These are phyloP conservation scores for Heteronetta atricapilla DNA, from an alignment of 2,113 vertebrate genomes.

Conservation along the genomic window DNA sequence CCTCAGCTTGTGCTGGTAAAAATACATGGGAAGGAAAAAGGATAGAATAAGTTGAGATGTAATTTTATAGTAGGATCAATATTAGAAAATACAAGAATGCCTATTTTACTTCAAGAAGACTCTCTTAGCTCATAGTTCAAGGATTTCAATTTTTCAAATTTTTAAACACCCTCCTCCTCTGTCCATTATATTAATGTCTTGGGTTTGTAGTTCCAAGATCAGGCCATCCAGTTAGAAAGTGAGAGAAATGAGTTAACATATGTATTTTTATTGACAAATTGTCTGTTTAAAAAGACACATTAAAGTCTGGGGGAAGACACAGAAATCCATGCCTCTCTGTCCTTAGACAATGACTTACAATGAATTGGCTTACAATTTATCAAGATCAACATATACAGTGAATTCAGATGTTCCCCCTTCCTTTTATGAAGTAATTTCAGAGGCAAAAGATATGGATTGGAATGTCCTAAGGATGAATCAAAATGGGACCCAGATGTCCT, in stretches of 20 bases:
- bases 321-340: not conserved
- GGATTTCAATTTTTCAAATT: not conserved
- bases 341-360: not conserved
- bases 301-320: not conserved
- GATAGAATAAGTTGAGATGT: not conserved
- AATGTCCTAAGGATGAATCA: not conserved
- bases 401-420: not conserved
- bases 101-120: not conserved
- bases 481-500: not conserved
- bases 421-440: not conserved
- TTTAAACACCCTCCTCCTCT: not conserved
- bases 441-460: not conserved
- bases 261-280: not conserved
- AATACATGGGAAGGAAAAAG: not conserved
- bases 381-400: not conserved
- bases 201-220: not conserved
- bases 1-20: not conserved
- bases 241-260: not conserved
- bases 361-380: not conserved
- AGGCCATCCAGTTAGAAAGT: not conserved
- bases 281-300: not conserved
- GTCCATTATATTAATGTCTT: not conserved
- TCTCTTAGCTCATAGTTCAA: not conserved
- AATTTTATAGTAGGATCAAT: not conserved
- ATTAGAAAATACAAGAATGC: not conserved